Base-by-base conservation (phyloP, 1,140 invertebrate species). In the Trypoxylus dichotomus region DNA sequence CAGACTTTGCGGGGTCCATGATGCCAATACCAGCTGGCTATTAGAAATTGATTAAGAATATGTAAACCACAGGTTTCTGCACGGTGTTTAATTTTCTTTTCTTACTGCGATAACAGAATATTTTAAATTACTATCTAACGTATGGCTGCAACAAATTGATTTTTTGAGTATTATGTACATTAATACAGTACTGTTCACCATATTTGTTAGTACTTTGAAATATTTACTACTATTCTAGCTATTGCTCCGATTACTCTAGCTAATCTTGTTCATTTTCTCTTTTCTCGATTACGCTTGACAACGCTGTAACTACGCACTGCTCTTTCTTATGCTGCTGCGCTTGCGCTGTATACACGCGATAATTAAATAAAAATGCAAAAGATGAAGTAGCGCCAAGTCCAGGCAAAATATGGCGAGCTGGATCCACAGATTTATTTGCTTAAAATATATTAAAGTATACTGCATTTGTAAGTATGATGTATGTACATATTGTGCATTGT, bases 1-100 rank as follows among this genome's bases (percentile, higher is more conserved):
- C 85, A 86, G 85, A 86, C 84, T 86, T 85, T 83, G 79, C 85
- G 77, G 85, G 85, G 77, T 86, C 85, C 79, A 85, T 85, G 82
- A 86, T 83, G 71, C 84, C 85, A 72, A 85, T 85, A 73, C 81
- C 85, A 72, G 73, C 81, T 76, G 83, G 81, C 75, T 82, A 82
- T 83, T 83, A 81, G 79, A 60, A 82, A 79, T 68, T 29, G 25
- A 13, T 27, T 63, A 63, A 73, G 76, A 79, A 75, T 76, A 74
- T 78, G 63, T 79, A 41, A 81, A 79, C 72, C 81, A 63, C 60
- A 84, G 83, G 83, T 85, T 84, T 78, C 76, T 84, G 83, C 83
- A 83, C 83, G 82, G 75, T 82, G 81, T 81, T 84, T 78, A n/a
- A 21, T 58, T 63, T 63, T 63, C 60, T 63, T 27, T 63, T 63